These are phyloP conservation scores for Chionomys nivalis DNA, from an alignment of 2,113 vertebrate species.

Conservation along the genomic window DNA sequence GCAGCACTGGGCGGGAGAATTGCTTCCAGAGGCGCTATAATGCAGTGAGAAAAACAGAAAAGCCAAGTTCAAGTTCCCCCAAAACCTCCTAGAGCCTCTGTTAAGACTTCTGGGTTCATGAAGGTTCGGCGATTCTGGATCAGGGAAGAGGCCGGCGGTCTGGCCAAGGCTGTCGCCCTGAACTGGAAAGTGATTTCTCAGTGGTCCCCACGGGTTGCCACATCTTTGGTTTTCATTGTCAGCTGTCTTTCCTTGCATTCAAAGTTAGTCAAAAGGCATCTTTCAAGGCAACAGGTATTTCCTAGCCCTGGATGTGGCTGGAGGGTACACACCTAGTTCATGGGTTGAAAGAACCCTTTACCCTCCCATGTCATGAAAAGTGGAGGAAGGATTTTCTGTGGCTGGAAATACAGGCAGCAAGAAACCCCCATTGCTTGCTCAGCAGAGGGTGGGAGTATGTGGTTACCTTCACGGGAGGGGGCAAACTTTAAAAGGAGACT, in stretches of 20 bases:
- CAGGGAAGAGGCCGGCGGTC: conserved; percentile 61
- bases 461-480: neutral
- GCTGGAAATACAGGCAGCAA: neutral
- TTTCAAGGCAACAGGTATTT: conserved; percentile 68
- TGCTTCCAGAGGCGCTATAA: neutral
- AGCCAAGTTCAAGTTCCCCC: conserved; percentile 80
- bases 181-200: conserved; percentile 73
- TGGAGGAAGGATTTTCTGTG: conserved; percentile 37
- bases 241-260: conserved; percentile 66
- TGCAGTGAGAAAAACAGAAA: conserved; percentile 73
- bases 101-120: conserved; percentile 84
- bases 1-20: conserved; percentile 62
- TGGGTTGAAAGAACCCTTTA: neutral
- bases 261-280: conserved; percentile 70
- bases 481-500: neutral
- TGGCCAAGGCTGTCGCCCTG: neutral
- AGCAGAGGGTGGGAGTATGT: neutral
- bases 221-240: conserved; percentile 66
- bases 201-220: conserved; percentile 72
- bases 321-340: neutral
- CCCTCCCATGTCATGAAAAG: neutral
- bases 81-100: conserved; percentile 90
- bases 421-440: neutral
- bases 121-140: conserved; percentile 71
- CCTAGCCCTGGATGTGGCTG: conserved; percentile 24